phyloP scores from a whole-genome alignment of 2,113 vertebrate genomes.

The Chrysemys picta region DNA sequence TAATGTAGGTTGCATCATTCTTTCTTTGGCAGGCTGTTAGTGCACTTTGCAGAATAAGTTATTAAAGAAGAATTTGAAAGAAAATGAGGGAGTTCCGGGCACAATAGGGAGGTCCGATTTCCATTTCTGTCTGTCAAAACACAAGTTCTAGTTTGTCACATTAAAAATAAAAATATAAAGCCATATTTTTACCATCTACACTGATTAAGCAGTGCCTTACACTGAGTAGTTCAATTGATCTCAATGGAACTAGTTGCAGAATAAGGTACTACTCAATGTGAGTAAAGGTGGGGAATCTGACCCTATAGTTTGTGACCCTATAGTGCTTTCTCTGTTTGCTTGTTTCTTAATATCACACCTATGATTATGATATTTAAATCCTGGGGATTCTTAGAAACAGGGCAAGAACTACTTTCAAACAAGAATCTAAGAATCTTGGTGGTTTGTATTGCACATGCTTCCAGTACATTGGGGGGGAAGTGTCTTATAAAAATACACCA shows the following conservation, averaged over 20 bases:
- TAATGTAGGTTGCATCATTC: neutral
- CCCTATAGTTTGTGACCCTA: neutral
- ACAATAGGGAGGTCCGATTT: neutral
- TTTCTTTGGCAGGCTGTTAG: neutral
- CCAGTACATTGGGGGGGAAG: neutral
- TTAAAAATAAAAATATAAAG: neutral
- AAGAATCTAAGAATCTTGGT: neutral
- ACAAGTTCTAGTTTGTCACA: neutral
- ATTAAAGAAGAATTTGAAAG: neutral
- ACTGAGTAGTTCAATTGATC: neutral
- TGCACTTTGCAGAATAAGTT: neutral
- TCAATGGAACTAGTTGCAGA: neutral
- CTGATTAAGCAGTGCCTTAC: neutral
- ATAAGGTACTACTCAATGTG: neutral
- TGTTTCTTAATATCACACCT: neutral
- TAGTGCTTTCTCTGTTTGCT: neutral
- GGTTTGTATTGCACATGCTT: neutral
- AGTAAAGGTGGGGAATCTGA: neutral
- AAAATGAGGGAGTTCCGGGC: neutral
- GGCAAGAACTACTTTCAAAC: neutral
- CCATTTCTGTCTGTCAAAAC: neutral
- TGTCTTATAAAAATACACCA: neutral
- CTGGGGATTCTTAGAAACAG: neutral
- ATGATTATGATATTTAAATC: neutral
- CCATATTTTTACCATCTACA: neutral